Evolutionary conservation across 2,797 vertebrate species (phyloP).

Genomic region (Pristis pectinata): DNA sequence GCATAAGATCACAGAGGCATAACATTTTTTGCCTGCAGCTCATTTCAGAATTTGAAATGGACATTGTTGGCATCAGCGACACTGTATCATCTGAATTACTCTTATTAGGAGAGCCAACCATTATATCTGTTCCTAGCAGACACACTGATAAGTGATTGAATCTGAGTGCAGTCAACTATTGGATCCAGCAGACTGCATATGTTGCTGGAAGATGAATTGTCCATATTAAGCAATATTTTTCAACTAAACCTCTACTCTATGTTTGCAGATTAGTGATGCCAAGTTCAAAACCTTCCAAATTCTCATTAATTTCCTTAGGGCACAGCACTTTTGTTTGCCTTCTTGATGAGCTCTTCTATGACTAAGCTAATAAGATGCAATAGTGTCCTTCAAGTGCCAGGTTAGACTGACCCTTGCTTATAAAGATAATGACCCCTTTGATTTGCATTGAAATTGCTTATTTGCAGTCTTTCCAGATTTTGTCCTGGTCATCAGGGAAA

Average conservation of each 20-base stretch:
- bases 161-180: too few relatives aligned
- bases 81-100: not conserved
- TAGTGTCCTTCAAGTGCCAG: not conserved
- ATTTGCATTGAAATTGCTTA: not conserved
- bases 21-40: not conserved
- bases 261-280: not conserved
- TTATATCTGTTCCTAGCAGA: constrained; percentile 21
- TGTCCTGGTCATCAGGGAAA: not conserved
- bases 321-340: not conserved
- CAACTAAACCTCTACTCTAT: not conserved
- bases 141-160: constrained; percentile 7
- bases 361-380: not conserved
- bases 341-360: not conserved
- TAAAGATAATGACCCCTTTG: not conserved
- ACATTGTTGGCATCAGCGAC: not conserved
- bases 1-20: not conserved
- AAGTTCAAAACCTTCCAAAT: not conserved
- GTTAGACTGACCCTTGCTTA: not conserved
- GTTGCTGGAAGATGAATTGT: not conserved
- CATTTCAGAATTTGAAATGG: constrained; percentile 3
- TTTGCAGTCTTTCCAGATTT: not conserved
- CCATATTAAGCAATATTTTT: not conserved
- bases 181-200: not conserved
- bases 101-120: not conserved
- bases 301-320: not conserved